Conservation (phyloP, 2,113 vertebrate species). For the Rousettus leschenaultii region DNA sequence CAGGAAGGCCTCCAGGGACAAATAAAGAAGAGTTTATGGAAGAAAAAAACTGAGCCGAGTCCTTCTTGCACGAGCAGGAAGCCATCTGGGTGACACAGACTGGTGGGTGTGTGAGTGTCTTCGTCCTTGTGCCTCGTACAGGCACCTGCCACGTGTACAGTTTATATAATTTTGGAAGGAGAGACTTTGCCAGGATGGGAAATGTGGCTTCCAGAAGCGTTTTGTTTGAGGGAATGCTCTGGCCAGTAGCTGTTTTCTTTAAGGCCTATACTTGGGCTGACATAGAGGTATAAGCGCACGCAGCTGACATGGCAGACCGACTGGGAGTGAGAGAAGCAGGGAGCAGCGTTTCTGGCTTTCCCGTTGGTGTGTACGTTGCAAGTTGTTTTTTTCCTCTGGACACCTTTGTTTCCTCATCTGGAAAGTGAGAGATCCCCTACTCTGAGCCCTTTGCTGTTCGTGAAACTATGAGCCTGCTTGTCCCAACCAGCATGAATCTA, state of each 20-base stretch:
- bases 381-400: not conserved
- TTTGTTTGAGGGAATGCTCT: not conserved
- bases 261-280: not conserved
- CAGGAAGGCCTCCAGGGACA: conserved; percentile 44
- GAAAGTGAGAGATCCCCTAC: not conserved
- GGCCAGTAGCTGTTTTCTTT: not conserved
- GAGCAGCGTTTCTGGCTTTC: not conserved
- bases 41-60: conserved; percentile 40
- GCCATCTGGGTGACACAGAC: conserved; percentile 68
- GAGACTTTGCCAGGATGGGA: not conserved
- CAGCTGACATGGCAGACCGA: not conserved
- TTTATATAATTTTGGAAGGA: not conserved
- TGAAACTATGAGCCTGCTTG: not conserved
- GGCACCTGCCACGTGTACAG: not conserved
- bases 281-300: accelerated
- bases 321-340: not conserved
- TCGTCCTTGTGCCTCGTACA: not conserved
- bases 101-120: not conserved
- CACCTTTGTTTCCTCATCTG: not conserved
- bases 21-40: conserved; percentile 56
- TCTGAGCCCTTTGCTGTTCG: not conserved
- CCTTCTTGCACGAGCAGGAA: conserved; percentile 63
- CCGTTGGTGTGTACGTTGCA: not conserved
- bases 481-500: not conserved
- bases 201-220: not conserved